A percentile compares a stretch with the other conserved stretches of the same genome.
phyloP scores from a whole-genome alignment of 2,113 vertebrate species.

The Tiliqua scincoides region DNA sequence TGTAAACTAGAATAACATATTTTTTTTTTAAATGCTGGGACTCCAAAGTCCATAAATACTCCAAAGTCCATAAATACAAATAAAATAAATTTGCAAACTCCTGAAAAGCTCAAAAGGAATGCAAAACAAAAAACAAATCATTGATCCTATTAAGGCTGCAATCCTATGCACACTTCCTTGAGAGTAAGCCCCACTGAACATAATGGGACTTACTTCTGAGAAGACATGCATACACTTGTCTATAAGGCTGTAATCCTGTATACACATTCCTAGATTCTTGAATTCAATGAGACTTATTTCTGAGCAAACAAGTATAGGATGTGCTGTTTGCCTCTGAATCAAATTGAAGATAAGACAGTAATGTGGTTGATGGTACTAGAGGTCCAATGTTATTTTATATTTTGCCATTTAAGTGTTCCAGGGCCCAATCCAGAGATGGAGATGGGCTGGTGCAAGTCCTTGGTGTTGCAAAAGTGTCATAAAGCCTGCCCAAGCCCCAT shows the following conservation, averaged over 20 bases:
- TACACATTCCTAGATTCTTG: too few species aligned
- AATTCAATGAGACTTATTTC: too few species aligned
- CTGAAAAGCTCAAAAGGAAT: neutral
- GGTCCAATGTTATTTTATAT: constrained; percentile 27
- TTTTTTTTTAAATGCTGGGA: neutral
- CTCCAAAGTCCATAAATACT: neutral
- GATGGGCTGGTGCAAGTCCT: too few species aligned
- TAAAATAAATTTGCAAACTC: neutral
- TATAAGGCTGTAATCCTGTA: too few species aligned
- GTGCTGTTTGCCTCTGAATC: constrained; percentile 1
- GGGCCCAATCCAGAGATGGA: constrained; percentile 6
- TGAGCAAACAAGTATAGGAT: too few species aligned
- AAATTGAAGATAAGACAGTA: constrained; percentile 22
- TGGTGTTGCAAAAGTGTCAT: too few species aligned
- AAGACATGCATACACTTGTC: too few species aligned
- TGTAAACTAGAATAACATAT: neutral
- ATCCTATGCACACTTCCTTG: too few species aligned
- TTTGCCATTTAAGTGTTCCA: constrained; percentile 31
- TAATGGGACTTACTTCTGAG: too few species aligned
- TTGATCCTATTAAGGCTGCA: neutral
- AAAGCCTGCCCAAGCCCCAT: too few species aligned
- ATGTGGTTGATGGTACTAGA: constrained; percentile 42
- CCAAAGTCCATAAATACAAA: neutral
- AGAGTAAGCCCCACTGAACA: too few species aligned
- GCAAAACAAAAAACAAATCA: neutral